A percentile compares a stretch with the other conserved stretches of the same genome.
Conservation (phyloP, 2,113 vertebrate genomes). For the Pygathrix nemaeus region DNA sequence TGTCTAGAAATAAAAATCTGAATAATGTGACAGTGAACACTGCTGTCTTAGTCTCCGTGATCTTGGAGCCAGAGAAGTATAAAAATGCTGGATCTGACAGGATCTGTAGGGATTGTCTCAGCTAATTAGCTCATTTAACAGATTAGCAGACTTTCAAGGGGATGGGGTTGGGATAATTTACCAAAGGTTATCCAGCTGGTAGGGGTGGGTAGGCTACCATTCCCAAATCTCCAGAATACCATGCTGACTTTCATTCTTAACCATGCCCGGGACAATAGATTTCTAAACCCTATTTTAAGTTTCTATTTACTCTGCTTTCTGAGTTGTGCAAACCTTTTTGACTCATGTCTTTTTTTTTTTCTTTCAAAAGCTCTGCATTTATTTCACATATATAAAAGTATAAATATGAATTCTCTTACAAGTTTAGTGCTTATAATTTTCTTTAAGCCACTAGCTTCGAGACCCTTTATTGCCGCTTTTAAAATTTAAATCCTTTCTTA, state of each 20-base stretch:
- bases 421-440: conserved; percentile 25
- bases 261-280: neutral
- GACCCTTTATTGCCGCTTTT: neutral
- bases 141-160: conserved; percentile 1
- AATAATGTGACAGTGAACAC: neutral
- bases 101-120: neutral
- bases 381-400: conserved; percentile 50
- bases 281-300: neutral
- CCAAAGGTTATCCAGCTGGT: neutral
- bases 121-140: conserved; percentile 53
- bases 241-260: neutral
- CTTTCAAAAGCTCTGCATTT: neutral
- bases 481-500: conserved; percentile 23
- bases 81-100: neutral
- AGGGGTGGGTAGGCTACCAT: neutral
- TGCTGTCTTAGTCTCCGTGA: neutral
- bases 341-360: neutral
- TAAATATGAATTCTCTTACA: conserved; percentile 21
- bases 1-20: neutral
- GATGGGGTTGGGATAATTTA: neutral
- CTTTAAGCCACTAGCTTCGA: neutral
- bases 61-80: neutral
- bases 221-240: neutral
- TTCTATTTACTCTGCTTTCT: conserved; percentile 27
- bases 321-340: conserved; percentile 34